Conservation (phyloP, 30 jellyfish, hydroid and myxozoan species). For the Haliclystus octoradiatus region DNA sequence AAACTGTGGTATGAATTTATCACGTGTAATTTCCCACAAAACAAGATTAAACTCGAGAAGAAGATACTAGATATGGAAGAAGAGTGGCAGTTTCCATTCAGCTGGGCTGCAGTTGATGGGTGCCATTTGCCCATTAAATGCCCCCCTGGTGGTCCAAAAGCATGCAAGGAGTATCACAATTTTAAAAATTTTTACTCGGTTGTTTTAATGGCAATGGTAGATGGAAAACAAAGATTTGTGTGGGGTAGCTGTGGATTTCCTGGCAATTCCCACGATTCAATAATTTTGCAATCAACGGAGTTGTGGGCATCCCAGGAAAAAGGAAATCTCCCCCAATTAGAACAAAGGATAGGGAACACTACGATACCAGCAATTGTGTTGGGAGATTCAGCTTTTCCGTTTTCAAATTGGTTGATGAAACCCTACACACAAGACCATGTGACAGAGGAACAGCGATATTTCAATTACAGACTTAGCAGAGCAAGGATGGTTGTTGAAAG, state of each 20-base stretch:
- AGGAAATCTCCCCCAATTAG: no score
- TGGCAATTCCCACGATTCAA: slow-evolving; percentile 48
- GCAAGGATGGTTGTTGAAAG: no score
- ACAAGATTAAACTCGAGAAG: slow-evolving; percentile 6
- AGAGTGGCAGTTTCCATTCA: slow-evolving; percentile 52
- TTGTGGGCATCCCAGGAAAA: slow-evolving; percentile 31
- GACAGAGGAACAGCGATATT: slow-evolving; percentile 38
- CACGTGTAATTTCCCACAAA: slow-evolving; percentile 6
- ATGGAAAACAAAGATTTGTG: slow-evolving; percentile 36
- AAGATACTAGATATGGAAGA: slow-evolving; percentile 35
- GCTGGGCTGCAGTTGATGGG: slow-evolving; percentile 62
- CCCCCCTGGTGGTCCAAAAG: slow-evolving; percentile 48
- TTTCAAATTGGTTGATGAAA: slow-evolving; percentile 23
- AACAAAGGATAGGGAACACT: no score
- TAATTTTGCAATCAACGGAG: slow-evolving; percentile 37
- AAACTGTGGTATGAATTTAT: slow-evolving; percentile 12
- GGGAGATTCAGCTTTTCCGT: slow-evolving; percentile 65
- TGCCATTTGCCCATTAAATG: slow-evolving; percentile 58
- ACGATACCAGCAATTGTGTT: slow-evolving; percentile 31
- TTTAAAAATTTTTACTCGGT: slow-evolving; percentile 39
- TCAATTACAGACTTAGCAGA: slow-evolving; percentile 63
- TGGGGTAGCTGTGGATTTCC: slow-evolving; percentile 74
- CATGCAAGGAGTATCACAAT: slow-evolving; percentile 42
- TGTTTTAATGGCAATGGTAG: slow-evolving; percentile 56
- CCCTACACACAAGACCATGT: slow-evolving; percentile 55